Conservation (phyloP, 53 echinoderm and acorn worm genomes). For the Pentamera pediparva region DNA sequence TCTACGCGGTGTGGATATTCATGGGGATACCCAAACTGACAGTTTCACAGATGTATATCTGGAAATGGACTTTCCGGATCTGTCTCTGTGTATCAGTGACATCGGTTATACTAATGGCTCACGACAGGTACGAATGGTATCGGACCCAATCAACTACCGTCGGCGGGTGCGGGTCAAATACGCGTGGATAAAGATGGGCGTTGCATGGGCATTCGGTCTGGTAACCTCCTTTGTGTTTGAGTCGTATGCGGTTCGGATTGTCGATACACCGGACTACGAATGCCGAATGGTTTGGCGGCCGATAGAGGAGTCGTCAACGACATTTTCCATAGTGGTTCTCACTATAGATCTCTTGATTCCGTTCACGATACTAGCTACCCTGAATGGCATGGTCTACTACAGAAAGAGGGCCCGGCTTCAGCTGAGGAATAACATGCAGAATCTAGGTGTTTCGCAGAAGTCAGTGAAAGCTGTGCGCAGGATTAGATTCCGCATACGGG, state of each 20-base stretch:
- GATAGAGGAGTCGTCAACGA: neutral
- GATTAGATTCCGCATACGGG: no score
- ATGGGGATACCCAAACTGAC: neutral
- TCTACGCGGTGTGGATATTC: slow-evolving; percentile 4
- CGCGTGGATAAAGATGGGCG: slow-evolving; percentile 8
- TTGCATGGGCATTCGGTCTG: slow-evolving; percentile 3
- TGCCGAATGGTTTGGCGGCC: slow-evolving; percentile 1
- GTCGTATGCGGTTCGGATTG: slow-evolving; percentile 5
- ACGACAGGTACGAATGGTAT: slow-evolving; percentile 26
- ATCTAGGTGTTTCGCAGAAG: slow-evolving; percentile 11
- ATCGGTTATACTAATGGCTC: slow-evolving; percentile 5
- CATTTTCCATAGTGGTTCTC: neutral
- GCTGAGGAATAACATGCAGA: slow-evolving; percentile 1
- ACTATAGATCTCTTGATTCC: slow-evolving; percentile 11
- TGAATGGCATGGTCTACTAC: slow-evolving; percentile 17
- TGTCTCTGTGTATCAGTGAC: slow-evolving; percentile 8
- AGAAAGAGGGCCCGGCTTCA: slow-evolving; percentile 3
- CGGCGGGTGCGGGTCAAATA: neutral
- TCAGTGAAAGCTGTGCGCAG: no score
- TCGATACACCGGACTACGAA: neutral
- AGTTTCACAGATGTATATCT: neutral
- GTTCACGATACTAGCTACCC: neutral
- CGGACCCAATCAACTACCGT: slow-evolving; percentile 26
- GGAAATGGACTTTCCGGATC: slow-evolving; percentile 11
- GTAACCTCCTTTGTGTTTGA: neutral